Base-by-base conservation (phyloP, 2,113 vertebrate species). In the Takifugu flavidus region DNA sequence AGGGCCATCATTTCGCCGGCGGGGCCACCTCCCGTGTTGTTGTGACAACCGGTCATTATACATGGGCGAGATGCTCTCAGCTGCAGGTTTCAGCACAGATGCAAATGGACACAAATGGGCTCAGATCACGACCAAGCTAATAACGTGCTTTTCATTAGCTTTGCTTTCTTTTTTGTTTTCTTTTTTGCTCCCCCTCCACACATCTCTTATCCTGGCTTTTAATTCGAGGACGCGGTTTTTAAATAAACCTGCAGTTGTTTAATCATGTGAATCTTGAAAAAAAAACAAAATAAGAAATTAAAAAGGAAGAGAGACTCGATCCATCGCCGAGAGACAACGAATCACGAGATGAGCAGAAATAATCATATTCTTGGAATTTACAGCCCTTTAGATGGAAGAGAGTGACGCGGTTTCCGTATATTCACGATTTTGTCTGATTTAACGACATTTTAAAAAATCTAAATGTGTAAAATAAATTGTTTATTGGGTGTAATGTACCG, bases 1-100 rank as follows among this genome's bases (percentile, higher is more conserved):
- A 97, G 93, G 94, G 95, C 93, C 82, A 94, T 98, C 95, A 98
- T 98, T 98, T 96, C 91, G 94, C 83, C 91, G 91, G 91, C 85
- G 74, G 92, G 94, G 92, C 94, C 95, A 95, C 95, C 95, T 95
- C 94, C 94, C 91, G 94, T 70, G 89, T 94, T 99, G 95, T 98
- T 99, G 95, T 98, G 97, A 99, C 97, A 99, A 96, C 95, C 95
- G 88, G 88, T 98, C 95, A 99, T 99, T 99, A 99, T 90, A 92
- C 93, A 93, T 93, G 91, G 82, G 87, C 86, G 93, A 93, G 89
- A 90, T 93, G 92, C 93, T 95, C 94, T 96, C 95, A 98, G 95
- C 95, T 95, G 93, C 93, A 92, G 93, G 92, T 94, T 95, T 91
- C 92, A 89, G 87, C 92, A 61, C 91, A 91, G 91, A 96, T 94